A percentile compares a stretch with the other conserved stretches of the same genome.
Evolutionary conservation across 1,140 invertebrate species (phyloP).

Genomic region (Heliconius hewitsoni): DNA sequence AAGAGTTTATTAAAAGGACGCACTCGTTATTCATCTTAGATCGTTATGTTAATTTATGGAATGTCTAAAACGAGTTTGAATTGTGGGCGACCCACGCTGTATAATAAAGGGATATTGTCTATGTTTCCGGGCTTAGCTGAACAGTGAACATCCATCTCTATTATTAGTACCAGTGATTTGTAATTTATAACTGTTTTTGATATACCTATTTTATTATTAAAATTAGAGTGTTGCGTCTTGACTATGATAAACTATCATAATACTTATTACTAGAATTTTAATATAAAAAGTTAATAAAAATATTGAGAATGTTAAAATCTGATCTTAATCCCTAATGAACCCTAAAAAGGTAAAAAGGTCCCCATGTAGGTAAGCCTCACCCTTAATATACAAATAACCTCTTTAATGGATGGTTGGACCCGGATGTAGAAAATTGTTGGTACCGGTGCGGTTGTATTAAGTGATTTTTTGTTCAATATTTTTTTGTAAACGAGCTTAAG

Average conservation of each 20-base stretch:
- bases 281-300: background rate
- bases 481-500: conserved; percentile 26
- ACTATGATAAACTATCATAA: background rate
- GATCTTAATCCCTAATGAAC: conserved; percentile 7
- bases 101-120: conserved; percentile 47
- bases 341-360: conserved; percentile 18
- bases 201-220: conserved; percentile 1
- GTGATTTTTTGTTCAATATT: conserved; percentile 33
- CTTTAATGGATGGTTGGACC: conserved; percentile 6
- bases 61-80: conserved; percentile 44
- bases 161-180: conserved; percentile 31
- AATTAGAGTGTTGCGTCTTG: background rate
- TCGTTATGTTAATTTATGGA: conserved; percentile 44
- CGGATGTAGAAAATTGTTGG: conserved; percentile 27
- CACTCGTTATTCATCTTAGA: conserved; percentile 32
- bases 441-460: conserved; percentile 30
- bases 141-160: conserved; percentile 26
- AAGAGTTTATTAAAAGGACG: conserved; percentile 33
- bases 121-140: conserved; percentile 38
- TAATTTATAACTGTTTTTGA: conserved; percentile 20
- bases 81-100: conserved; percentile 41
- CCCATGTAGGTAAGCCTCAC: background rate
- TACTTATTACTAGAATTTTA: background rate
- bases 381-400: conserved; percentile 9
- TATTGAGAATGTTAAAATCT: background rate